Conservation (phyloP, 2,113 vertebrate genomes). For the Furnarius figulus region DNA sequence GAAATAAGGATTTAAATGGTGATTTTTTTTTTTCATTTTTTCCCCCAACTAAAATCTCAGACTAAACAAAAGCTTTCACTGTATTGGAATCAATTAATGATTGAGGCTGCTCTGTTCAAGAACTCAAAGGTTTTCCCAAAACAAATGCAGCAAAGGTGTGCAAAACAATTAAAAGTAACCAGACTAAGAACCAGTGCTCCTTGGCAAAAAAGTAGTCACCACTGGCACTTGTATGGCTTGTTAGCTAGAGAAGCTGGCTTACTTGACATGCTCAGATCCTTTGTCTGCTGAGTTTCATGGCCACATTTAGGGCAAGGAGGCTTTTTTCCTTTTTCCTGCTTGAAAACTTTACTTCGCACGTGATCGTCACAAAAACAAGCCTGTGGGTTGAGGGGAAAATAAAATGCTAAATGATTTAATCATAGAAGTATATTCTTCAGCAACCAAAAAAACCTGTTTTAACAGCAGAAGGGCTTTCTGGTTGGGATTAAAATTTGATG, state of each 20-base stretch:
- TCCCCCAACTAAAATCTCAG: background rate
- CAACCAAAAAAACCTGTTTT: background rate
- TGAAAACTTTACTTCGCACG: slow-evolving; percentile 95
- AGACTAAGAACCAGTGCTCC: background rate
- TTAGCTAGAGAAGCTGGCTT: slow-evolving; percentile 63
- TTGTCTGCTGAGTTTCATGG: slow-evolving; percentile 96
- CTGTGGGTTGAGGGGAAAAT: slow-evolving; percentile 62
- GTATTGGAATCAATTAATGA: background rate
- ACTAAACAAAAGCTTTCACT: background rate
- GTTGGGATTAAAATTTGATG: background rate
- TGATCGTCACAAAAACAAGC: slow-evolving; percentile 97
- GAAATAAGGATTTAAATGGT: background rate
- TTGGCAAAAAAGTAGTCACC: background rate
- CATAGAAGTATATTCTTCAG: background rate
- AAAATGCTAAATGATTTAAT: background rate
- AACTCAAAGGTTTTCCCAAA: background rate
- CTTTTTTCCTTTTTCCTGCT: slow-evolving; percentile 94
- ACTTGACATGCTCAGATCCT: slow-evolving; percentile 99
- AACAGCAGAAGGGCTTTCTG: background rate
- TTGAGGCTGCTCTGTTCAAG: background rate
- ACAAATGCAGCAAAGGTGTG: background rate
- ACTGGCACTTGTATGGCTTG: background rate
- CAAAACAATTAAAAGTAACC: background rate
- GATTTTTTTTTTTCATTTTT: background rate
- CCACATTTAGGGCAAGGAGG: slow-evolving; percentile 97